phyloP scores from a whole-genome alignment of 2,113 vertebrate genomes.

The Oryzias celebensis region DNA sequence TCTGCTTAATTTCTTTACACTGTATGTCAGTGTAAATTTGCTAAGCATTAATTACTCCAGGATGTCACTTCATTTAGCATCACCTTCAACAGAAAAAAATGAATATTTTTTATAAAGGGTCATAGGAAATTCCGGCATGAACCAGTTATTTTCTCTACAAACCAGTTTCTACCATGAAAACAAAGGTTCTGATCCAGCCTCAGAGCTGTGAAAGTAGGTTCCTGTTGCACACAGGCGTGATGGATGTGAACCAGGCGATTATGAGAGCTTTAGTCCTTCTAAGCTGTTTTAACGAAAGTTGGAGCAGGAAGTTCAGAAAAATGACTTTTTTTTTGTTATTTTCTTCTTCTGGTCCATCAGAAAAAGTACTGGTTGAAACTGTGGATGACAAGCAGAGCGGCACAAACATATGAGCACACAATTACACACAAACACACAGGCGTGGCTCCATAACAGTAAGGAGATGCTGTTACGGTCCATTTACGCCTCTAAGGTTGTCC shows the following conservation, averaged over 20 bases:
- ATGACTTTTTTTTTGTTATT: slow-evolving; percentile 34
- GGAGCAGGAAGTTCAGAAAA: slow-evolving; percentile 27
- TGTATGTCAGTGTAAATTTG: too few relatives aligned
- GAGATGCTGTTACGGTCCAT: slow-evolving; percentile 19
- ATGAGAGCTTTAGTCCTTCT: slow-evolving; percentile 48
- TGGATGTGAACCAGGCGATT: slow-evolving; percentile 50
- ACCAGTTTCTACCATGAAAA: too few relatives aligned
- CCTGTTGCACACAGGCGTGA: slow-evolving; percentile 41
- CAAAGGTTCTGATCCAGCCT: too few relatives aligned
- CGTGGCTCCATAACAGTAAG: slow-evolving; percentile 18
- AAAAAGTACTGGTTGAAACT: slow-evolving; percentile 17
- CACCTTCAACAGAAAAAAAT: too few relatives aligned
- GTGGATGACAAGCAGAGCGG: slow-evolving; percentile 30
- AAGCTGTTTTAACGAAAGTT: slow-evolving; percentile 30
- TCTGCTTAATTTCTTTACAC: too few relatives aligned
- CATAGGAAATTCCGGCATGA: too few relatives aligned
- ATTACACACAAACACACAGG: slow-evolving; percentile 19
- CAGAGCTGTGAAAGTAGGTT: slow-evolving; percentile 16
- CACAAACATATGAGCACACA: slow-evolving; percentile 44
- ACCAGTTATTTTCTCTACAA: too few relatives aligned
- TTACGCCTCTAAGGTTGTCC: slow-evolving; percentile 33
- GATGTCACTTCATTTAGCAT: too few relatives aligned
- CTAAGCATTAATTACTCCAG: too few relatives aligned
- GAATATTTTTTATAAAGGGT: too few relatives aligned
- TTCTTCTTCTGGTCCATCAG: background rate